Percentiles rank a stretch among this genome's conserved stretches.
Conservation (phyloP, 2,113 vertebrate species). For the Salvelinus namaycush region DNA sequence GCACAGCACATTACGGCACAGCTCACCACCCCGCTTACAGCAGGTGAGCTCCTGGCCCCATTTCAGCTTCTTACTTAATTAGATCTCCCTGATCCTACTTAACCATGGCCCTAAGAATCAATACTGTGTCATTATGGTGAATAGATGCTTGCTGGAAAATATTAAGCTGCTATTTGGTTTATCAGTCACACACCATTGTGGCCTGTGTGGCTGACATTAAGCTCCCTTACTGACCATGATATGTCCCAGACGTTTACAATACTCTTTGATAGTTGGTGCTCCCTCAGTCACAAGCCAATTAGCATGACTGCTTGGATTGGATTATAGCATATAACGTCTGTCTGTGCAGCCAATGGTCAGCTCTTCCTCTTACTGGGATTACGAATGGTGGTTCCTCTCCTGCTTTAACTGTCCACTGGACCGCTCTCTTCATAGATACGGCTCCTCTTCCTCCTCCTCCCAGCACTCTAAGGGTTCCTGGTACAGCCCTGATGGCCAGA, state of each 20-base stretch:
- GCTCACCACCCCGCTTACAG: constrained; percentile 79
- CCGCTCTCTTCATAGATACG: constrained; percentile 71
- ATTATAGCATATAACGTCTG: background rate
- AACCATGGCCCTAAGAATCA: constrained; percentile 47
- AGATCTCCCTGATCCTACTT: constrained; percentile 61
- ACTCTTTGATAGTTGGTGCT: background rate
- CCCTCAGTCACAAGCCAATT: background rate
- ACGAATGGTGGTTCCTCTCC: constrained; percentile 32
- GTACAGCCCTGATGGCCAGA: constrained; percentile 62
- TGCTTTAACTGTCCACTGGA: constrained; percentile 46
- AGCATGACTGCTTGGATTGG: background rate
- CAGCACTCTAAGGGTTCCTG: constrained; percentile 56
- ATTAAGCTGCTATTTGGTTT: constrained; percentile 26
- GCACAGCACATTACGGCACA: constrained; percentile 48
- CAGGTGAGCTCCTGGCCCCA: constrained; percentile 79
- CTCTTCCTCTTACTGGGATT: constrained; percentile 33
- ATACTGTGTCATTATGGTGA: constrained; percentile 42
- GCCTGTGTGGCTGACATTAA: background rate
- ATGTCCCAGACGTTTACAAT: background rate
- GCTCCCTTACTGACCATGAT: background rate
- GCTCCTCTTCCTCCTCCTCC: constrained; percentile 38
- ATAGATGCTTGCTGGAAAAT: constrained; percentile 6
- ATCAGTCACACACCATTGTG: background rate
- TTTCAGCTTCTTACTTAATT: constrained; percentile 53
- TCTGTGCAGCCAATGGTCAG: constrained; percentile 29